Evolutionary conservation across 1,140 invertebrate genomes (phyloP).

Genomic region (Littorina saxatilis): DNA sequence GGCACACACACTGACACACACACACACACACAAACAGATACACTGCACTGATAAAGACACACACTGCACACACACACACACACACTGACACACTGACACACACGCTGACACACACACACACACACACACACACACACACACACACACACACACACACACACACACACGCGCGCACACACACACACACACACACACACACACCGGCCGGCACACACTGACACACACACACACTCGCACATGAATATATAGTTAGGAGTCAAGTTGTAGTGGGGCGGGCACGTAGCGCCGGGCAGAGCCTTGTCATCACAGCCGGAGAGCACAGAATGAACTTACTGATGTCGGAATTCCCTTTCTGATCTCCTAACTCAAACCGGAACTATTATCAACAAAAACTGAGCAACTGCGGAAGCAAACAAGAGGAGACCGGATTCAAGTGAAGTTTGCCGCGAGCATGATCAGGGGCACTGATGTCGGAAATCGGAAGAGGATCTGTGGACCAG

Average conservation of each 20-base stretch:
- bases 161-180: constrained; percentile 6
- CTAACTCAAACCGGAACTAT: background rate
- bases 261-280: background rate
- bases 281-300: background rate
- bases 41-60: background rate
- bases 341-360: background rate
- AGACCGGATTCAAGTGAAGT: too few species aligned
- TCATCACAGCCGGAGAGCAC: too few species aligned
- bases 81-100: background rate
- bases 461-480: too few species aligned
- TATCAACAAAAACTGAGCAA: background rate
- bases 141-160: background rate
- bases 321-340: too few species aligned
- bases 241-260: background rate
- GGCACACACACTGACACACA: background rate
- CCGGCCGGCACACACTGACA: background rate
- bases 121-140: background rate
- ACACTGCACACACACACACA: background rate
- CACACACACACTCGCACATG: constrained; percentile 1
- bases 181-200: constrained; percentile 8
- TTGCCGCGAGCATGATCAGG: too few species aligned
- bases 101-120: background rate
- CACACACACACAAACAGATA: background rate
- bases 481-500: too few species aligned
- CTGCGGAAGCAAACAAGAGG: background rate